These are phyloP conservation scores for Micrasema longulum DNA, from an alignment of 1,140 invertebrate genomes.

Conservation along the genomic window DNA sequence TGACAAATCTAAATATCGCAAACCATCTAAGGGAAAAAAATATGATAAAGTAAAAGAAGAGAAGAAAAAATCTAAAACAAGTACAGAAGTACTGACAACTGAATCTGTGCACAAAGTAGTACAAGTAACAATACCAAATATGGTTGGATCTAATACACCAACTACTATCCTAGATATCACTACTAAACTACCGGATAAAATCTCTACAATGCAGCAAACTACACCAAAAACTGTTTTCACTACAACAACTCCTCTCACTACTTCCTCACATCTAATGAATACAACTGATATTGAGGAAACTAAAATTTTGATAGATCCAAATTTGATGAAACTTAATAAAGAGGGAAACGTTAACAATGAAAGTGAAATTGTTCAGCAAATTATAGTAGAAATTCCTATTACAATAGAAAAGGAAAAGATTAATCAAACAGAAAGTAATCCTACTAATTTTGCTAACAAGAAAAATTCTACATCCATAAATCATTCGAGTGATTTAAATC, in stretches of 20 bases:
- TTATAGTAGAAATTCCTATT: conserved; percentile 2
- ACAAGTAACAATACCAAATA: conserved; percentile 59
- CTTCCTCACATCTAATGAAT: neutral
- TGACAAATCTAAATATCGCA: conserved; percentile 48
- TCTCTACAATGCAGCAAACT: conserved; percentile 5
- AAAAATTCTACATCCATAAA: conserved; percentile 19
- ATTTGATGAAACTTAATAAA: conserved; percentile 51
- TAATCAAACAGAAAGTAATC: conserved; percentile 8
- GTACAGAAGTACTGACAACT: conserved; percentile 47
- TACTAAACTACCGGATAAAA: conserved; percentile 57
- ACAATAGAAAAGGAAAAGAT: neutral
- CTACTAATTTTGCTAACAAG: neutral
- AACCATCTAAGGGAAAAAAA: conserved; percentile 52
- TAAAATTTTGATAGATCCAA: conserved; percentile 51
- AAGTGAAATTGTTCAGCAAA: conserved; percentile 44
- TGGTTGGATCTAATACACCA: conserved; percentile 55
- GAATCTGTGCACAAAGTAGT: conserved; percentile 61
- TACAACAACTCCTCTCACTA: conserved; percentile 7
- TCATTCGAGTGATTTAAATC: conserved; percentile 9
- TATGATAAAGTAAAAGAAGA: conserved; percentile 53
- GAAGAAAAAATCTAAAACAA: conserved; percentile 53
- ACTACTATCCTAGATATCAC: conserved; percentile 60
- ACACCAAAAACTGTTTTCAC: conserved; percentile 22
- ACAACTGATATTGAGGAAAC: conserved; percentile 5
- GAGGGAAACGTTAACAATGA: conserved; percentile 46